Evolutionary conservation across 2,797 vertebrate genomes (phyloP).

Genomic region (Peromyscus aztecus): DNA sequence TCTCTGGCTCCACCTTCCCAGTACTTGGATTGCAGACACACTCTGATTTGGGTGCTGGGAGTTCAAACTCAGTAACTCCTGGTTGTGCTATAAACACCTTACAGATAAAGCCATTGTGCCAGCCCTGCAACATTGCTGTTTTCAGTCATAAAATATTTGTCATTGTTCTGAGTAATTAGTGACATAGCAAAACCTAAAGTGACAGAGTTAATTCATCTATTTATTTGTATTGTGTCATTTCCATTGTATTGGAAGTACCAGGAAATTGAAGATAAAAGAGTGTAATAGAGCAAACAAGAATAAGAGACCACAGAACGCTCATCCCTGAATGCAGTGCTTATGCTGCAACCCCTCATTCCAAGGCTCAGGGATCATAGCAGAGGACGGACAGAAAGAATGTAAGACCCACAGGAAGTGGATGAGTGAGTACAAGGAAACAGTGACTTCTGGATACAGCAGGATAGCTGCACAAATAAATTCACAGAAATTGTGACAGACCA

Average conservation of each 20-base stretch:
- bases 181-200: background rate
- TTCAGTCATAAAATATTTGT: slow-evolving; percentile 20
- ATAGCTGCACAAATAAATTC: background rate
- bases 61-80: background rate
- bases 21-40: background rate
- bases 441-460: background rate
- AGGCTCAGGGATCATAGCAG: background rate
- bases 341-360: background rate
- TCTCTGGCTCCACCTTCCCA: background rate
- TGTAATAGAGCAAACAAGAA: background rate
- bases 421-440: background rate
- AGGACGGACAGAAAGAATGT: background rate
- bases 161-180: background rate
- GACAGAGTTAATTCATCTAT: background rate
- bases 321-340: background rate
- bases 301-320: background rate
- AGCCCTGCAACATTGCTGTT: background rate
- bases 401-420: background rate
- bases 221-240: background rate
- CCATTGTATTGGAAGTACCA: background rate
- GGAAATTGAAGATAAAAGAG: background rate
- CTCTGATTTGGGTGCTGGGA: background rate
- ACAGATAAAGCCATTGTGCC: background rate
- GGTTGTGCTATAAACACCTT: background rate
- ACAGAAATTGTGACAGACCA: background rate